These are phyloP conservation scores for Rhinichthys klamathensis DNA, from an alignment of 2,113 vertebrate species.

Conservation along the genomic window DNA sequence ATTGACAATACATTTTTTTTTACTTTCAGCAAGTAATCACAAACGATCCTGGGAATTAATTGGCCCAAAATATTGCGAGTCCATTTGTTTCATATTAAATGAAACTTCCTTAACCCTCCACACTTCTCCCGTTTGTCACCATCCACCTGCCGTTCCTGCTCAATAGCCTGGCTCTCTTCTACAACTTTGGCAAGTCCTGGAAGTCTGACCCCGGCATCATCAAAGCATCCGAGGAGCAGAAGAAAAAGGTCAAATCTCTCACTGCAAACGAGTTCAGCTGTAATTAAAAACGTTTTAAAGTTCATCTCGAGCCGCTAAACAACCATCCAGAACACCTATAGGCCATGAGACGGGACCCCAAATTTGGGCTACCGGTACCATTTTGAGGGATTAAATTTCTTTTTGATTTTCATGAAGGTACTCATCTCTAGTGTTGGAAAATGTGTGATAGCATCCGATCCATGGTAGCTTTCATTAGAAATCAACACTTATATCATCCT, in stretches of 20 bases:
- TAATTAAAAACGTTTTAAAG: too few species aligned
- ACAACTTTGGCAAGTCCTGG: constrained; percentile 99
- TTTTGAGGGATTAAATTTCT: too few species aligned
- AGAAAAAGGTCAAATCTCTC: constrained; percentile 89
- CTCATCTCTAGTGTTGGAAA: too few species aligned
- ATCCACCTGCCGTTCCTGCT: constrained; percentile 95
- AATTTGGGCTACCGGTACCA: too few species aligned
- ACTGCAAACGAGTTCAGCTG: not conserved
- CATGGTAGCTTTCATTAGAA: too few species aligned
- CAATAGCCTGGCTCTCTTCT: constrained; percentile 94
- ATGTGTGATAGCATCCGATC: too few species aligned
- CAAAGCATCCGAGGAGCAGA: constrained; percentile 98
- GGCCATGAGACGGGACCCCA: too few species aligned
- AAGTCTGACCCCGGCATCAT: constrained; percentile 98
- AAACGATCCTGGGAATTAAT: not conserved
- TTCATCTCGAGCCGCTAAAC: not conserved
- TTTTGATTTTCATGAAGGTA: too few species aligned
- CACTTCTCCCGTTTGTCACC: constrained; percentile 93
- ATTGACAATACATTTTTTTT: not conserved
- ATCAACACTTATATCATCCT: too few species aligned
- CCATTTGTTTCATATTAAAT: not conserved
- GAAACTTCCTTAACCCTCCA: constrained; percentile 82
- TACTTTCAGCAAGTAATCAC: not conserved
- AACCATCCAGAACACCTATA: not conserved
- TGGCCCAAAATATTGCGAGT: not conserved